Base-by-base conservation (phyloP, 2,888 invertebrate genomes). In the Cistogaster globosa region DNA sequence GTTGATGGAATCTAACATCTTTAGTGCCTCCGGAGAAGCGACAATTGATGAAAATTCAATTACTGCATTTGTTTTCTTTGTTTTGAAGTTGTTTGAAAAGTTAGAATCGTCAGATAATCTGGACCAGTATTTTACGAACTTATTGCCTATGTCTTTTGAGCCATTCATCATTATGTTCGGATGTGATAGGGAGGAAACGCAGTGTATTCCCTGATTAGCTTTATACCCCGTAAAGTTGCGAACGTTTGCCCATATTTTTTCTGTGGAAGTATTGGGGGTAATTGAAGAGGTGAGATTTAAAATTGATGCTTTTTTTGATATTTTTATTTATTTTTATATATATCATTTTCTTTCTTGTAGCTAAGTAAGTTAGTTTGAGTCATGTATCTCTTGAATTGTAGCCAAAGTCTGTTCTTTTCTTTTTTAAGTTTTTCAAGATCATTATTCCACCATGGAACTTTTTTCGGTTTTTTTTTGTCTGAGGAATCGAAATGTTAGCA, bases 381-480 rank as follows among this genome's bases (percentile, higher is more conserved):
- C 26, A 26, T 26, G 26, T 26, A 2, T 26, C 26, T 26, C 26
- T 26, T 26, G 26, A 86, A 45, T 22, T 32, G 14, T 14, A 55
- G 65, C 68, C 80, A 83, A 1, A 62, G 16, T 12, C 16, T 48
- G 16, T 48, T 48, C 16, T 38, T 48, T 14, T 12, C 14, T 48
- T 5, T 14, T 16, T 48, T 48, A 14, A 48, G 16, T 48, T 22
- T 48, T 20, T 75, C 42, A 14, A 80, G 26, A 2, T 76, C 51
- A 6, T 51, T 42, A 26, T 77, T 84, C 81, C 69, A 84, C 71
- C 83, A 83, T 32, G 71, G 81, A 9, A 79, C 72, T 12, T 57
- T 60, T 18, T 22, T 74, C 3, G 22, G 4, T 11, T 20, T 78
- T 0, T 22, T 12, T 51, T 12, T 2, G 60, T 42, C 48, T 83